Evolutionary conservation across 2,888 invertebrate genomes (phyloP).

Genomic region (Sepioteuthis lessoniana): DNA sequence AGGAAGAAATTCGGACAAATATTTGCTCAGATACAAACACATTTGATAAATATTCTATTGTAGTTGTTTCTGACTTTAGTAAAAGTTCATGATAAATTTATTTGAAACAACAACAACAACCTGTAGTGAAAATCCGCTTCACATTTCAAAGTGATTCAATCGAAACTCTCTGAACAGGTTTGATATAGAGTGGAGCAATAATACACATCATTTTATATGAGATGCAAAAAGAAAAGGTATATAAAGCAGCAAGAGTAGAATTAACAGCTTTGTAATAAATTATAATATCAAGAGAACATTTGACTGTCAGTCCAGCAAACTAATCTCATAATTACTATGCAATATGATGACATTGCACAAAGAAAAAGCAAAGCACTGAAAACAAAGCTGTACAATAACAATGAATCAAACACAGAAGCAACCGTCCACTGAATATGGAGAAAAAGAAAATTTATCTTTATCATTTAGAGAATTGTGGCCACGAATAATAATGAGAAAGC

Average conservation of each 20-base stretch:
- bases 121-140: background rate
- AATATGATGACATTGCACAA: background rate
- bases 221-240: background rate
- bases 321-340: background rate
- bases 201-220: no score
- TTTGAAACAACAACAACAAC: background rate
- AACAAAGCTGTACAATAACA: background rate
- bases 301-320: background rate
- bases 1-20: background rate
- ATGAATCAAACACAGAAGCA: background rate
- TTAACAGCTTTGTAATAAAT: background rate
- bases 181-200: background rate
- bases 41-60: background rate
- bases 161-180: conserved; percentile 1
- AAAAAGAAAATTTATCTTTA: background rate
- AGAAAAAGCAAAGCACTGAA: background rate
- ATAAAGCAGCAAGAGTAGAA: background rate
- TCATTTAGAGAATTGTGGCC: background rate
- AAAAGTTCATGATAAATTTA: background rate
- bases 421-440: background rate
- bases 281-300: background rate
- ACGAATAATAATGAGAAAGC: background rate
- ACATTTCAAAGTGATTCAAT: conserved; percentile 6
- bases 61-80: background rate
- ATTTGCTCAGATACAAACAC: background rate